These are phyloP conservation scores for Oeneis ivallda DNA, from an alignment of 2,888 invertebrate species.

Conservation along the genomic window DNA sequence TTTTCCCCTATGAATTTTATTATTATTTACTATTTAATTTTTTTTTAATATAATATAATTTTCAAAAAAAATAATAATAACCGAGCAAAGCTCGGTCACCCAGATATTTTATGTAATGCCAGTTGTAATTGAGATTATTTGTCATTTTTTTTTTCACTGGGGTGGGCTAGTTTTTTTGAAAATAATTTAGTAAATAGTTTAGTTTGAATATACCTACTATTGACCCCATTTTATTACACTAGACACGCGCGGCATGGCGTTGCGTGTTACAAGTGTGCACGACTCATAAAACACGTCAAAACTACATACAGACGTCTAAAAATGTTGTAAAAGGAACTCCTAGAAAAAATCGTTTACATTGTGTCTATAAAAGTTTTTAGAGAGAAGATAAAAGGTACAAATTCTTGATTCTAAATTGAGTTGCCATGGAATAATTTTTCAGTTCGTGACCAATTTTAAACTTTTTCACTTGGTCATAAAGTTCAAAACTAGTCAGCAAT, in stretches of 20 bases:
- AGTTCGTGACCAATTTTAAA: neutral
- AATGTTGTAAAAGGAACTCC: conserved; percentile 49
- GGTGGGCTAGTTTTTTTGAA: too few species aligned
- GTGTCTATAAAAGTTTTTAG: conserved; percentile 16
- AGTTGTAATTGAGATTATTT: too few species aligned
- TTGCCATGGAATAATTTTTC: neutral
- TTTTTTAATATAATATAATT: too few species aligned
- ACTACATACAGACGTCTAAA: conserved; percentile 71
- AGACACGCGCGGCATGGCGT: neutral
- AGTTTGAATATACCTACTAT: neutral
- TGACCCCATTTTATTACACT: neutral
- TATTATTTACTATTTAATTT: too few species aligned
- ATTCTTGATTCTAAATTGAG: neutral
- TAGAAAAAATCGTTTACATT: conserved; percentile 21
- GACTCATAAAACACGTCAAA: conserved; percentile 54
- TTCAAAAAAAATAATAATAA: too few species aligned
- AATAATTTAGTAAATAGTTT: too few species aligned
- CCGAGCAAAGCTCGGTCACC: too few species aligned
- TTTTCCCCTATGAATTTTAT: too few species aligned
- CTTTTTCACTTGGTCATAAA: conserved; percentile 1
- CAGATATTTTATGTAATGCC: too few species aligned
- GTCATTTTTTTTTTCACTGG: too few species aligned
- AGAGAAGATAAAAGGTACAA: conserved; percentile 9
- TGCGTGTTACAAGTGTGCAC: neutral
- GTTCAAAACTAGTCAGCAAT: neutral